phyloP scores from a whole-genome alignment of 2,113 vertebrate species.

The Nycticebus coucang region DNA sequence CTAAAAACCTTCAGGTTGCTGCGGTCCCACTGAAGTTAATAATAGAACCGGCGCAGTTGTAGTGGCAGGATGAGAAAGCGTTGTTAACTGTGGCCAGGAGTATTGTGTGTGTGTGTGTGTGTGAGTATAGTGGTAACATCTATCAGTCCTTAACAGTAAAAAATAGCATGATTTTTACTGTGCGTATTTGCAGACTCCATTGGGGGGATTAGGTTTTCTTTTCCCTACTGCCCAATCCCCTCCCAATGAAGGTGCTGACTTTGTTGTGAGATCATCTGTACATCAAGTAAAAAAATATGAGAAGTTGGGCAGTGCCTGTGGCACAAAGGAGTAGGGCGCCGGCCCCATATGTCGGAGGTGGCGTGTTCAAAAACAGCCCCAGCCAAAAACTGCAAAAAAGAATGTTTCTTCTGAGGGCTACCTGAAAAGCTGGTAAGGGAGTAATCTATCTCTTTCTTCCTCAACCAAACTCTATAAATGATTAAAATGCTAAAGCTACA shows the following conservation, averaged over 20 bases:
- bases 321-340: no score
- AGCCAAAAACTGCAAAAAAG: no score
- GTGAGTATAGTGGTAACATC: not conserved
- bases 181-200: not conserved
- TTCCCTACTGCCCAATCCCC: rapidly evolving
- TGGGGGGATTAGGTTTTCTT: not conserved
- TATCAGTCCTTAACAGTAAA: not conserved
- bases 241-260: not conserved
- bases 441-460: not conserved
- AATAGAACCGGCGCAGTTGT: not conserved
- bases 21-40: not conserved
- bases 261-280: not conserved
- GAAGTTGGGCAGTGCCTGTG: not conserved
- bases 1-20: not conserved
- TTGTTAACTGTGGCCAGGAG: not conserved
- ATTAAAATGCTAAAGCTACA: not conserved
- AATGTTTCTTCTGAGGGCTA: not conserved
- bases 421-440: not conserved
- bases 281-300: not conserved
- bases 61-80: not conserved
- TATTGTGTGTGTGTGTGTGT: not conserved
- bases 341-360: no score
- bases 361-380: no score
- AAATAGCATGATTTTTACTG: not conserved
- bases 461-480: not conserved